Percentiles rank a stretch among this genome's conserved stretches.
phyloP scores from a whole-genome alignment of 2,113 vertebrate genomes.

The Dicaeum eximium region DNA sequence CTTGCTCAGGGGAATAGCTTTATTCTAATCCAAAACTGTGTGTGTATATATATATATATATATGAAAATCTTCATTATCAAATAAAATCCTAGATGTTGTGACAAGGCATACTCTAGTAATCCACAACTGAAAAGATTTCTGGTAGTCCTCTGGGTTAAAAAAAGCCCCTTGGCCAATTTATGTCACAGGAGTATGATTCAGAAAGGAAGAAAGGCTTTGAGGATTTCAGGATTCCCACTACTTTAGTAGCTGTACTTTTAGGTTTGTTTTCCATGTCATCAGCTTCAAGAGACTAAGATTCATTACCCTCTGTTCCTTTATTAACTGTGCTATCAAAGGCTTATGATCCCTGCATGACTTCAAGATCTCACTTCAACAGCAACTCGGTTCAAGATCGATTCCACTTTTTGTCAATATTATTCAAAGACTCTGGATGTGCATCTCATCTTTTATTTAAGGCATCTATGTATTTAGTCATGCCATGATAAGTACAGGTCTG shows the following conservation, averaged over 20 bases:
- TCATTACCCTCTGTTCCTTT: conserved; percentile 55
- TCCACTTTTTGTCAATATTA: conserved; percentile 61
- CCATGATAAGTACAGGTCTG: not conserved
- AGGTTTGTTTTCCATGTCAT: conserved; percentile 60
- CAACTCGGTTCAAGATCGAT: conserved; percentile 57
- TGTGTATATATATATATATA: not conserved
- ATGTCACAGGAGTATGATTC: not conserved
- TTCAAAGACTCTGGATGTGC: conserved; percentile 62
- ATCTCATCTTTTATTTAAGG: conserved; percentile 71
- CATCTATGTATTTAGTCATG: conserved; percentile 11
- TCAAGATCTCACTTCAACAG: conserved; percentile 57
- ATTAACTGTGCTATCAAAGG: conserved; percentile 66
- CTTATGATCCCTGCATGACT: conserved; percentile 51
- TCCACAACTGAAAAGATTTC: not conserved
- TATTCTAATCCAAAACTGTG: conserved; percentile 9
- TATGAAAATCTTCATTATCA: conserved; percentile 33
- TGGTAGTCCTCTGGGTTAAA: not conserved
- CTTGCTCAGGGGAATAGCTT: not conserved
- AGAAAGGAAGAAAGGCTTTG: not conserved
- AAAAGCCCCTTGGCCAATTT: not conserved
- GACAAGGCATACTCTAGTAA: not conserved
- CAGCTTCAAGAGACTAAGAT: conserved; percentile 31
- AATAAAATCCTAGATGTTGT: not conserved
- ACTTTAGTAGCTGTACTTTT: conserved; percentile 12
- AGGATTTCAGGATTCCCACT: not conserved